Evolutionary conservation across 2,113 vertebrate genomes (phyloP).

Genomic region (Amazona vittata): DNA sequence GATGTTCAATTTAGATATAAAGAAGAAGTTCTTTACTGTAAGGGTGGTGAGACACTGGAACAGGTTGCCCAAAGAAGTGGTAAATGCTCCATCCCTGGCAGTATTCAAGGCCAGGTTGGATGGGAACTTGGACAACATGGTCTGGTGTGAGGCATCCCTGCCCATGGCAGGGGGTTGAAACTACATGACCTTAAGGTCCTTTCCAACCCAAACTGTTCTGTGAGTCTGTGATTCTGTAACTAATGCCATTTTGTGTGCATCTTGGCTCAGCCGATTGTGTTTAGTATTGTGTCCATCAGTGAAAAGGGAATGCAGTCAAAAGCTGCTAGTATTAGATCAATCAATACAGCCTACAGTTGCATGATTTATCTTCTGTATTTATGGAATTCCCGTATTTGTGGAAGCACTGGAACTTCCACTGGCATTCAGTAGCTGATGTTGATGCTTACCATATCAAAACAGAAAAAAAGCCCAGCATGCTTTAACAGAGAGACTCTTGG

Average conservation of each 20-base stretch:
- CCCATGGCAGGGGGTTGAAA: neutral
- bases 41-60: neutral
- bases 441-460: neutral
- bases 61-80: neutral
- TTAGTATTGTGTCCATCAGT: neutral
- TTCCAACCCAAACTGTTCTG: neutral
- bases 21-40: neutral
- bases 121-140: neutral
- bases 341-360: neutral
- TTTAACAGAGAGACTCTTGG: neutral
- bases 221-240: neutral
- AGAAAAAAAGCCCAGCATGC: neutral
- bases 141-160: neutral
- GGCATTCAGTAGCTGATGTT: neutral
- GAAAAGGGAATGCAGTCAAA: neutral
- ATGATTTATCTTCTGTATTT: neutral
- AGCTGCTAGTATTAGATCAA: neutral
- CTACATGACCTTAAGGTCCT: neutral
- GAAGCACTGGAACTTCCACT: neutral
- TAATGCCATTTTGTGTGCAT: neutral
- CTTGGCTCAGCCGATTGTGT: neutral
- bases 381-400: neutral
- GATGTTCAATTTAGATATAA: neutral
- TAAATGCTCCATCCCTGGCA: neutral
- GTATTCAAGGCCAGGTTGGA: neutral